Evolutionary conservation across 2,888 invertebrate species (phyloP).

Genomic region (Cataglyphis rosenhaueri): DNA sequence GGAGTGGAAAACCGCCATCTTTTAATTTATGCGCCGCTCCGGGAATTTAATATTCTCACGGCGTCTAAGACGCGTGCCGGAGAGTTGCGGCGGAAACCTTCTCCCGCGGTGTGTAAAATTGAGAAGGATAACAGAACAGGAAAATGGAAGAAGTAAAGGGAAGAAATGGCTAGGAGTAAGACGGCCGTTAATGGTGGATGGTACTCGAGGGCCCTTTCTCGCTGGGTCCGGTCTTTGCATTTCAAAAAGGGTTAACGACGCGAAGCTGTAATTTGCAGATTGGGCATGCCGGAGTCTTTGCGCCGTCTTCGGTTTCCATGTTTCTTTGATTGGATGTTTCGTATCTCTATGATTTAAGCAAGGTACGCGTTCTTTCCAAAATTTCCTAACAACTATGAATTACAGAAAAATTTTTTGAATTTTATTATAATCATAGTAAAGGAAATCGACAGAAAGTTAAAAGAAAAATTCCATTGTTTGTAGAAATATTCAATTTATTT

Average conservation of each 20-base stretch:
- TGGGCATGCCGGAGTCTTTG: slow-evolving; percentile 53
- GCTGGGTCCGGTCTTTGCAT: slow-evolving; percentile 76
- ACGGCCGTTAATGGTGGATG: slow-evolving; percentile 55
- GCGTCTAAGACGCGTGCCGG: slow-evolving; percentile 78
- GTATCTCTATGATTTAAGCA: slow-evolving; percentile 30
- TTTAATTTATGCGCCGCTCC: slow-evolving; percentile 84
- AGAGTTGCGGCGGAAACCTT: slow-evolving; percentile 69
- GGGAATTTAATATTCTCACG: slow-evolving; percentile 84
- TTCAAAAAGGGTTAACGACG: slow-evolving; percentile 78
- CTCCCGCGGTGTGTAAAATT: slow-evolving; percentile 54
- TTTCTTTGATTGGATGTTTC: slow-evolving; percentile 30
- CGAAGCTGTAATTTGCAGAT: slow-evolving; percentile 60
- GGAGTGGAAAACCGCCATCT: slow-evolving; percentile 81
- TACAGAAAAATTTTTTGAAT: slow-evolving; percentile 26
- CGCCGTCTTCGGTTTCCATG: not conserved
- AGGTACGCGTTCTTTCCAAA: not conserved
- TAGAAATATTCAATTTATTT: not conserved
- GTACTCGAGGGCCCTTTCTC: slow-evolving; percentile 77
- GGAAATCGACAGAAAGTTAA: not conserved
- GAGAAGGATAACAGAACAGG: slow-evolving; percentile 43
- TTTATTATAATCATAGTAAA: not conserved
- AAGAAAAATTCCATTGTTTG: not conserved
- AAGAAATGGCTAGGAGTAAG: slow-evolving; percentile 15
- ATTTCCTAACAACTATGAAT: not conserved
- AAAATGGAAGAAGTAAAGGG: slow-evolving; percentile 18